Conservation (phyloP, 2,888 invertebrate genomes). For the Netelia fuscicornis region DNA sequence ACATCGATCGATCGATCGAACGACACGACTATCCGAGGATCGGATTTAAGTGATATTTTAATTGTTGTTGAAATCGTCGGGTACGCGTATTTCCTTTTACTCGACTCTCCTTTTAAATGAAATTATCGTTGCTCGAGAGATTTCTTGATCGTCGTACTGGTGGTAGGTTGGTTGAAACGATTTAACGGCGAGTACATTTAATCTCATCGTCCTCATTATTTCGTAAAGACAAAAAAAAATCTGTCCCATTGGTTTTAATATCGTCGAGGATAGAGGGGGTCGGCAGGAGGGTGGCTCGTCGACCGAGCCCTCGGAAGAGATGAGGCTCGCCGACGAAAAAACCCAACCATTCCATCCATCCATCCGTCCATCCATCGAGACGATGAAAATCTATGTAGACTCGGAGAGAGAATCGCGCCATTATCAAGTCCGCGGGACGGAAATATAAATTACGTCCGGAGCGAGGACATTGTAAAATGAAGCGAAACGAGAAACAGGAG, state of each 20-base stretch:
- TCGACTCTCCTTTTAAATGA: background rate
- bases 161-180: background rate
- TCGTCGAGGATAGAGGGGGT: constrained; percentile 6
- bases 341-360: background rate
- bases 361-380: constrained; percentile 13
- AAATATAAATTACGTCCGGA: constrained; percentile 25
- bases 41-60: too few relatives aligned
- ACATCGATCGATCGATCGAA: background rate
- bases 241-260: constrained; percentile 61
- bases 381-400: background rate
- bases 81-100: background rate
- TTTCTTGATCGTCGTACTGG: background rate
- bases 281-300: background rate
- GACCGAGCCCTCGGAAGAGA: constrained; percentile 27
- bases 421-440: constrained; percentile 6
- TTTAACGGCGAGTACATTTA: background rate
- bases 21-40: background rate
- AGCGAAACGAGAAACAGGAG: background rate
- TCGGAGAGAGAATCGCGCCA: background rate
- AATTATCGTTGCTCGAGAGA: constrained; percentile 10
- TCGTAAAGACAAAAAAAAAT: constrained; percentile 6
- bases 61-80: too few relatives aligned
- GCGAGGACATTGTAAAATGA: background rate
- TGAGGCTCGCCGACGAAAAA: constrained; percentile 1
- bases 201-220: constrained; percentile 28